phyloP scores from a whole-genome alignment of 2,888 invertebrate species.

The Brachypalpus laphriformis region DNA sequence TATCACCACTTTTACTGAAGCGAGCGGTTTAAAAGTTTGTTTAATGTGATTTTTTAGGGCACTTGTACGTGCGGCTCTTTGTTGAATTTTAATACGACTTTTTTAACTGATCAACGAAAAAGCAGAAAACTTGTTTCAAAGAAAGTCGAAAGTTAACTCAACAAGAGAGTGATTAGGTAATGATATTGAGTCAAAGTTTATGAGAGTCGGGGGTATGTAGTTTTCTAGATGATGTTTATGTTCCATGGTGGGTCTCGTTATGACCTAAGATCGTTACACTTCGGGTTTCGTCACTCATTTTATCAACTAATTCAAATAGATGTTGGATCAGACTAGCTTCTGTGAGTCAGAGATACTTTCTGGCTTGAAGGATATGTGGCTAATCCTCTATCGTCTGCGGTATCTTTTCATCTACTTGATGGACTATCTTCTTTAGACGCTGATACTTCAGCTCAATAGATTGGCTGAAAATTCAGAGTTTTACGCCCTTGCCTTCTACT shows the following conservation, averaged over 20 bases:
- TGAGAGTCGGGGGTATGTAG: background rate
- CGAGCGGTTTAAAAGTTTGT: slow-evolving; percentile 9
- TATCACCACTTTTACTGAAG: slow-evolving; percentile 20
- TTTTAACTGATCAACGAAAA: slow-evolving; percentile 19
- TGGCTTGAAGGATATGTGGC: too few species aligned
- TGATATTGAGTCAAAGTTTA: slow-evolving; percentile 1
- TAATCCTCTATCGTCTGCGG: too few species aligned
- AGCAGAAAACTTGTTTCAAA: slow-evolving; percentile 35
- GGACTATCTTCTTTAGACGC: too few species aligned
- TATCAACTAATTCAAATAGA: too few species aligned
- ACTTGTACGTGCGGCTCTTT: slow-evolving; percentile 3
- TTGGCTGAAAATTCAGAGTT: too few species aligned
- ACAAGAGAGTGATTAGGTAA: slow-evolving; percentile 29
- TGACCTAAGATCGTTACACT: too few species aligned
- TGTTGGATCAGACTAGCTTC: too few species aligned
- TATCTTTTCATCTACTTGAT: too few species aligned
- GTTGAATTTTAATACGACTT: slow-evolving; percentile 23
- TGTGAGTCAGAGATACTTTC: too few species aligned
- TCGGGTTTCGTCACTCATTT: background rate
- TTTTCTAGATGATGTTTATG: background rate
- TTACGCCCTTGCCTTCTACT: too few species aligned
- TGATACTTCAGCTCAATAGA: too few species aligned
- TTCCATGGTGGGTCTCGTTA: too few species aligned
- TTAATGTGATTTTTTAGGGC: background rate
- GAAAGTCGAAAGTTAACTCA: slow-evolving; percentile 55